These are phyloP conservation scores for Zoroaster sp. DNA, from an alignment of 53 echinoderm and acorn worm genomes.

Conservation along the genomic window DNA sequence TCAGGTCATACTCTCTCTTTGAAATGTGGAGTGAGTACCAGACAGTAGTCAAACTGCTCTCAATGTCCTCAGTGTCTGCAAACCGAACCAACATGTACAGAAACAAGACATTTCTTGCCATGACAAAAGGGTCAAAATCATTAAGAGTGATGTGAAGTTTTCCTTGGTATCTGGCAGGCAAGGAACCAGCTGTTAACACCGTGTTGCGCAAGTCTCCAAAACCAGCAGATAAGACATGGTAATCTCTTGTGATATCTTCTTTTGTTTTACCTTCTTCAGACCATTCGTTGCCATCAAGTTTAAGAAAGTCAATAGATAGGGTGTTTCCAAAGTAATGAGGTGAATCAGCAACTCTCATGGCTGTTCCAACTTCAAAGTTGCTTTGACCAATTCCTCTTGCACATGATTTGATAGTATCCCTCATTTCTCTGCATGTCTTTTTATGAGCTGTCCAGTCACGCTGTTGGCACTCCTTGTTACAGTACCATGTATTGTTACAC, in stretches of 20 bases:
- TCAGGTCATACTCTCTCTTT: not conserved
- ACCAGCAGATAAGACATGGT: constrained; percentile 40
- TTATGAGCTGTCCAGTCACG: too few relatives aligned
- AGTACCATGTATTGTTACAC: constrained; percentile 31
- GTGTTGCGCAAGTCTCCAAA: constrained; percentile 57
- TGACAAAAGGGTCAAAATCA: constrained; percentile 38
- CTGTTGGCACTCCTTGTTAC: constrained; percentile 4
- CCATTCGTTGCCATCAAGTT: constrained; percentile 46
- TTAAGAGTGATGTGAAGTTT: constrained; percentile 11
- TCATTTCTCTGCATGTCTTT: too few relatives aligned
- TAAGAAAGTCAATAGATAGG: constrained; percentile 36
- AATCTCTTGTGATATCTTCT: constrained; percentile 13
- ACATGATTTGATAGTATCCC: too few relatives aligned
- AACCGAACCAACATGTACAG: constrained; percentile 31
- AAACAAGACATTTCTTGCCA: constrained; percentile 49
- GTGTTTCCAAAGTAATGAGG: constrained; percentile 54
- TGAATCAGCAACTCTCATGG: constrained; percentile 23
- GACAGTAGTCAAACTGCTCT: not conserved
- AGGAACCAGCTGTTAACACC: constrained; percentile 44
- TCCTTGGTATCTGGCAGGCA: not conserved
- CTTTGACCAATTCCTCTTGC: constrained; percentile 32
- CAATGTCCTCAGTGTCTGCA: not conserved
- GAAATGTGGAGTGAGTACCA: not conserved
- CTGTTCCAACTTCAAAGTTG: constrained; percentile 19
- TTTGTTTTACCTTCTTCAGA: not conserved